Percentiles rank a stretch among this genome's conserved stretches.
Conservation (phyloP, 2,888 invertebrate genomes). For the Drosophila falleni region DNA sequence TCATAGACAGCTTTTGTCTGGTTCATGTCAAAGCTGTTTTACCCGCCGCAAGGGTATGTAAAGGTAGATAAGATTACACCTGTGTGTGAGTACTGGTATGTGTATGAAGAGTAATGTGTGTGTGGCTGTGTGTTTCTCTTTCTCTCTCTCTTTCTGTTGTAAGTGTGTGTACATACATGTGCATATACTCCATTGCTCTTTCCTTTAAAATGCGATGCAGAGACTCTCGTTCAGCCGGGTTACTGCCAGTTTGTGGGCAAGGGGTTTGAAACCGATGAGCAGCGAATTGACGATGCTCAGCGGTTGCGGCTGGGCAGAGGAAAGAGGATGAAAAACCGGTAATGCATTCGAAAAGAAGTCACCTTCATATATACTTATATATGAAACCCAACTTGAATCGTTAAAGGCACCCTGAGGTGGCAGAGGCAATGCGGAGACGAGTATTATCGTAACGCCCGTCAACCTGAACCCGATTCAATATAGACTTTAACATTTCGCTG, state of each 20-base stretch:
- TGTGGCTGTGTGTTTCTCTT: slow-evolving; percentile 13
- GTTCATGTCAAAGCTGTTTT: slow-evolving; percentile 30
- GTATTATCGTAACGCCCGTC: slow-evolving; percentile 36
- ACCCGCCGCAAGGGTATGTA: slow-evolving; percentile 32
- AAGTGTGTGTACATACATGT: slow-evolving; percentile 1
- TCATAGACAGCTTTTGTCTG: slow-evolving; percentile 20
- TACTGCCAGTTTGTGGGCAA: slow-evolving; percentile 5
- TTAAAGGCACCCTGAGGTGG: not conserved
- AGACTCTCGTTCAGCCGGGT: slow-evolving; percentile 28
- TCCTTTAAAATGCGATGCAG: slow-evolving; percentile 38
- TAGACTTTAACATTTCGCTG: slow-evolving; percentile 44
- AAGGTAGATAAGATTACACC: slow-evolving; percentile 70
- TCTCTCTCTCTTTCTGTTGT: slow-evolving; percentile 11
- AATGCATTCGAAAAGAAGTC: slow-evolving; percentile 81
- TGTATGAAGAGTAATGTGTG: slow-evolving; percentile 6
- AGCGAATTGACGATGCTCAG: slow-evolving; percentile 5
- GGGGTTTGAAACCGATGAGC: slow-evolving; percentile 20
- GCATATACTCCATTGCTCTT: slow-evolving; percentile 46
- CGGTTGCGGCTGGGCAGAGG: slow-evolving; percentile 1
- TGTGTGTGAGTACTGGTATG: slow-evolving; percentile 41
- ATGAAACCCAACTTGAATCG: slow-evolving; percentile 44
- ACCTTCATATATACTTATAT: slow-evolving; percentile 65
- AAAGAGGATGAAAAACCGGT: slow-evolving; percentile 70
- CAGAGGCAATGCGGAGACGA: slow-evolving; percentile 17
- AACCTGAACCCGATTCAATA: slow-evolving; percentile 35